Evolutionary conservation across 2,797 vertebrate genomes (phyloP), one percentile per base, ranked within the genome.

Genomic region (Phataginus tetradactyla): DNA sequence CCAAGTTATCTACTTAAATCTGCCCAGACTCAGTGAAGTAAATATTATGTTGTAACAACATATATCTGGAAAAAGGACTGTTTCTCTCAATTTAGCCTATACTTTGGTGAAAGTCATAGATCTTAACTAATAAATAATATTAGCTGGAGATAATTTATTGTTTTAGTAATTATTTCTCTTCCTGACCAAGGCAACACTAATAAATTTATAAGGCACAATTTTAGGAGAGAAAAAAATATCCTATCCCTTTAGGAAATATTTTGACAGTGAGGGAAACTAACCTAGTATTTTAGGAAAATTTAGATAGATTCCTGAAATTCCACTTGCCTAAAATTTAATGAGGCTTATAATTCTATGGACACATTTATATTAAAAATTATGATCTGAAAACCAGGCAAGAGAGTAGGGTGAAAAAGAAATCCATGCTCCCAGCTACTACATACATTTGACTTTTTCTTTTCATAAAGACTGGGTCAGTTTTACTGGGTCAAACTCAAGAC

Each of bases 331-430:
- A 96, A 94, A 91, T 83, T 23, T 92, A 95, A 95, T 59, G 51
- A 92, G 57, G 39, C 59, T 90, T 96, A 94, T 72, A 94, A 87
- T 80, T 95, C 55, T 68, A 93, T 34, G 61, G 61, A 95, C 32
- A 95, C 85, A 92, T 80, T 86, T 91, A 75, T 66, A 71, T 86
- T 92, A 83, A 94, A 96, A 96, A 66, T 57, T 90, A 74, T 89
- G 14, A 95, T 90, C 17, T 85, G 55, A 91, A 85, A 91, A 94
- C 49, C 59, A 96, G 78, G 71, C 23, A 77, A 91, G 21, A 55
- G 63, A 59, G 7, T 71, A 75, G 15, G 13, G 13, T 64, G 7
- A 66, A 93, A 78, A 90, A 94, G 57, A 93, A 86, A 97, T 71
- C 32, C 13, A 45, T 10, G 25, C 18, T 87, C 86, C 45, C 59